Evolutionary conservation across 1,140 invertebrate genomes (phyloP), one percentile per base, ranked within the genome.

Genomic region (Lineus longissimus): DNA sequence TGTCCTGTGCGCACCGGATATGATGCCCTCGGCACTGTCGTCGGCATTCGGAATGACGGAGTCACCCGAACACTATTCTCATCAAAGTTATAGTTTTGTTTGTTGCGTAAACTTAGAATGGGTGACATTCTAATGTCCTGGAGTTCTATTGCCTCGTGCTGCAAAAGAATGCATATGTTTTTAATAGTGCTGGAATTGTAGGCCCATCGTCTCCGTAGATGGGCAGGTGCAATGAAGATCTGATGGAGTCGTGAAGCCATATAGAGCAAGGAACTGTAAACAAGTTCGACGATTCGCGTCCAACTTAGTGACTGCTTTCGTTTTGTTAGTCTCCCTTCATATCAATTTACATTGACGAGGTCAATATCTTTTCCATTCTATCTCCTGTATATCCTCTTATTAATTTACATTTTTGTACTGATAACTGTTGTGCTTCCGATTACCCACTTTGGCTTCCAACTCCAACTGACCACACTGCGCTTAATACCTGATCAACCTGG

Each of bases 41-140:
- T 66, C n/a, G 68, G 71, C 71, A 76, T 73, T 13, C 73, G 64
- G 51, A 76, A 69, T 17, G 74, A 72, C 19, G 77, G 73, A n/a
- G 69, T 62, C 62, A 68, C 66, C 40, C 66, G 65, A 22, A 59
- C 63, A 31, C 70, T 71, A 19, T 61, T 40, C 29, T 65, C 74
- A 78, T 62, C 73, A 55, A 61, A 56, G 27, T 64, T 63, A 47
- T 58, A 59, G 64, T 84, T 85, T 70, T 88, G 85, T 65, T 85
- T 83, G 73, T 87, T 88, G 55, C 91, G 85, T 62, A 94, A 88
- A 45, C 90, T 91, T 33, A 91, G 88, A 22, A 93, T 87, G 13
- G 91, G 92, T 55, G 91, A 92, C 86, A 76, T 67, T 30, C 65
- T 65, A 11, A 70, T 64, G 58, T 73, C 72, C 30, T 71, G 61